Percentiles rank a stretch among this genome's conserved stretches.
These are phyloP conservation scores for Piprites chloris DNA, from an alignment of 2,113 vertebrate genomes.

Conservation along the genomic window DNA sequence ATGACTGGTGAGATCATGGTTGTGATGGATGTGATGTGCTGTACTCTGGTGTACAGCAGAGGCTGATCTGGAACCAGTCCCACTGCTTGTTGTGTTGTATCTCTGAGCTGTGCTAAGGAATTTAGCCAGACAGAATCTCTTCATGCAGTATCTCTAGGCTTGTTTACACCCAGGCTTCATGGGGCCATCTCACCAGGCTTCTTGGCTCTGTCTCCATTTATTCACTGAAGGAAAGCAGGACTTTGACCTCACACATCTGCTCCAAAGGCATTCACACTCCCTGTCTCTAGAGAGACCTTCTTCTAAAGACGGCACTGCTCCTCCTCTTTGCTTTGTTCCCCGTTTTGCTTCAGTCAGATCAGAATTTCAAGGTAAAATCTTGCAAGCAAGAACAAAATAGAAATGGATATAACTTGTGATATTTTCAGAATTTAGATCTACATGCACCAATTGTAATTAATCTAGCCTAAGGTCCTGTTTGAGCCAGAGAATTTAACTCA, in stretches of 20 bases:
- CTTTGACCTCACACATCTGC: neutral
- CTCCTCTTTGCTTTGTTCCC: neutral
- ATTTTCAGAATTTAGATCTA: neutral
- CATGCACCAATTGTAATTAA: neutral
- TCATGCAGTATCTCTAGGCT: neutral
- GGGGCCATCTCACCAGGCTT: neutral
- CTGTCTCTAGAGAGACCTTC: neutral
- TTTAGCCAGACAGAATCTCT: neutral
- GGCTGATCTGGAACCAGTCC: neutral
- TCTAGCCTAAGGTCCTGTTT: neutral
- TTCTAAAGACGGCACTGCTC: neutral
- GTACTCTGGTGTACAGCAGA: neutral
- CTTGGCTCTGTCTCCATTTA: neutral
- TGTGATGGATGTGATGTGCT: neutral
- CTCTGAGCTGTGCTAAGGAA: neutral
- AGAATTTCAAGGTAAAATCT: neutral
- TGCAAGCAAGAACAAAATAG: neutral
- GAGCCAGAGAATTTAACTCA: neutral
- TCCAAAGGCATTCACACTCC: neutral
- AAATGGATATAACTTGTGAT: neutral
- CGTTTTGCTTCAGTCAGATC: neutral
- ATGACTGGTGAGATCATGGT: neutral
- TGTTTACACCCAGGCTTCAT: neutral
- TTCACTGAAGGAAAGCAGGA: neutral
- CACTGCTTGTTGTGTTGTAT: neutral